These are phyloP conservation scores for Aelia acuminata DNA, from an alignment of 2,888 invertebrate genomes.

Conservation along the genomic window DNA sequence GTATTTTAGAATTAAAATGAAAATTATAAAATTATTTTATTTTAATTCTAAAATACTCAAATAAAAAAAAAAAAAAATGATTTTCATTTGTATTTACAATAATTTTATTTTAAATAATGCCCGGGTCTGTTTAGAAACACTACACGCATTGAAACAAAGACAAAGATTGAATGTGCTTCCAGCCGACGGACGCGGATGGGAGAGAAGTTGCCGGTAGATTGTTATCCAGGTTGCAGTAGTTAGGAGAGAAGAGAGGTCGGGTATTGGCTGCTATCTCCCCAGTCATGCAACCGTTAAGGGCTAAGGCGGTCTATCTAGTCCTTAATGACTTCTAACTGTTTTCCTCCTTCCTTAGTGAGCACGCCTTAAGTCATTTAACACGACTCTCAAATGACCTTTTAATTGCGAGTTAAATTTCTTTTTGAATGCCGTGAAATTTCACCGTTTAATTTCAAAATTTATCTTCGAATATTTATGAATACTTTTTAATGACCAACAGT, in stretches of 20 bases:
- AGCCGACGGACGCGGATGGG: not conserved
- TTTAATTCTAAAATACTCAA: no score
- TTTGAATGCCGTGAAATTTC: not conserved
- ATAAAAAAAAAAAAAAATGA: no score
- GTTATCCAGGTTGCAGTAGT: not conserved
- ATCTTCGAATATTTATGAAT: not conserved
- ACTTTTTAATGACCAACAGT: not conserved
- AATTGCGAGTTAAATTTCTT: not conserved
- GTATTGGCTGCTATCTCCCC: not conserved
- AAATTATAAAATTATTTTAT: no score
- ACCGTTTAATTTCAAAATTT: not conserved
- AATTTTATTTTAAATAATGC: no score
- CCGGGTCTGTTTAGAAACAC: no score
- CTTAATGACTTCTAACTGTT: conserved; percentile 24
- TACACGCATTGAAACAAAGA: no score
- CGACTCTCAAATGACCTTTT: conserved; percentile 16
- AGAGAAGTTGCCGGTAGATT: not conserved
- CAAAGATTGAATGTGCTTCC: not conserved
- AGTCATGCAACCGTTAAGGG: conserved; percentile 27
- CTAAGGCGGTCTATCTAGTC: not conserved
- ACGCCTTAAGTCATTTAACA: conserved; percentile 24
- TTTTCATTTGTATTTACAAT: no score
- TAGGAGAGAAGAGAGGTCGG: not conserved
- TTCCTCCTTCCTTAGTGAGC: not conserved
- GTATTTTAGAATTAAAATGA: no score